A percentile compares a stretch with the other conserved stretches of the same genome.
phyloP scores from a whole-genome alignment of 2,113 vertebrate species.

The Tupaia tana region DNA sequence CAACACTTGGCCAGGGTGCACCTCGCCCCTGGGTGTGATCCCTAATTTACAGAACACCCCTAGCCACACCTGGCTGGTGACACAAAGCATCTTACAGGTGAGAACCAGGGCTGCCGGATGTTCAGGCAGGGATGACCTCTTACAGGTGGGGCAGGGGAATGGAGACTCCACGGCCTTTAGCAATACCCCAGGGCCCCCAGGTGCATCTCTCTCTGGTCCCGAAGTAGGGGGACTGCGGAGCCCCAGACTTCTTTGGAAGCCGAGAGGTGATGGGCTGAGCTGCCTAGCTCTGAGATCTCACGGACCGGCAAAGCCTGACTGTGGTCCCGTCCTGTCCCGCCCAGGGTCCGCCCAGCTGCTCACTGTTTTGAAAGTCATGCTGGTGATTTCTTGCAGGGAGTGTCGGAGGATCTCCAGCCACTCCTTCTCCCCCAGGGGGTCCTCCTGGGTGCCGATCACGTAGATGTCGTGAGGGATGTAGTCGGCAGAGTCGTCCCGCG shows the following conservation, averaged over 20 bases:
- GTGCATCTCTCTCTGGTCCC: background rate
- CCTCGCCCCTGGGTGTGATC: background rate
- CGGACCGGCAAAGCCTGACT: fast-evolving
- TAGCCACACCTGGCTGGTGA: background rate
- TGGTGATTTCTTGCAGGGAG: constrained; percentile 94
- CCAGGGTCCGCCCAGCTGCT: constrained; percentile 5
- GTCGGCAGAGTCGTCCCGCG: constrained; percentile 94
- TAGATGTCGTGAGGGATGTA: constrained; percentile 99
- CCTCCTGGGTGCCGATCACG: constrained; percentile 97
- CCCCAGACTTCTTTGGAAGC: background rate
- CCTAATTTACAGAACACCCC: background rate
- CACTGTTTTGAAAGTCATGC: constrained; percentile 96
- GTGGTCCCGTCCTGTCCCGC: background rate
- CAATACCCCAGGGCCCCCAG: fast-evolving
- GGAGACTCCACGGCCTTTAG: background rate
- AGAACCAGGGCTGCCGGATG: background rate
- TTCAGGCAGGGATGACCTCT: background rate
- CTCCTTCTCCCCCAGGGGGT: constrained; percentile 94
- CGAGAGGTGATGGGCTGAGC: background rate
- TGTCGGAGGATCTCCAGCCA: constrained; percentile 93
- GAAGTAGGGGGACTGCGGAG: background rate
- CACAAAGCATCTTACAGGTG: background rate
- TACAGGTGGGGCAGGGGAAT: background rate
- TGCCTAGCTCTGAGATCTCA: background rate
- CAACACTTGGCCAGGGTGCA: background rate